Evolutionary conservation across 2,113 vertebrate species (phyloP).

Genomic region (Pongo abelii): DNA sequence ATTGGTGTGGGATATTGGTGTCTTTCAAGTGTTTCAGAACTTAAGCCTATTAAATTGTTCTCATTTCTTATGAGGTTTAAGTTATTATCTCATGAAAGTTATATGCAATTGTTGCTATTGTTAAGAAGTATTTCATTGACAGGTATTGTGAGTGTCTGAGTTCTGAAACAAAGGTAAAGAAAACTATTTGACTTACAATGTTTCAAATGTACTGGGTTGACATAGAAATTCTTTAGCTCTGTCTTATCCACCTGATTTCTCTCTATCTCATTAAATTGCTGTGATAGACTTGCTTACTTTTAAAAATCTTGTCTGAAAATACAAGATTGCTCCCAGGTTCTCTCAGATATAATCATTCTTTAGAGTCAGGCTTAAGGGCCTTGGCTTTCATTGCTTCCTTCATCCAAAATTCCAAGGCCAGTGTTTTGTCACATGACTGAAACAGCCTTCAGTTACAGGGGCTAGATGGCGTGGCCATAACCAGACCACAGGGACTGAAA

Average conservation of each 20-base stretch:
- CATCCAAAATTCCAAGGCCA: not conserved
- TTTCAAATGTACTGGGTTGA: not conserved
- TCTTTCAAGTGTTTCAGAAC: not conserved
- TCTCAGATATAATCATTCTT: not conserved
- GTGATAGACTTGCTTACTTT: not conserved
- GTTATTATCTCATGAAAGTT: constrained; percentile 44
- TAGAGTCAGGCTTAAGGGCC: not conserved
- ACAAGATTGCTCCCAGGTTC: not conserved
- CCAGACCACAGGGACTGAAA: not conserved
- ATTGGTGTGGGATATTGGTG: constrained; percentile 40
- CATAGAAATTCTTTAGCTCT: not conserved
- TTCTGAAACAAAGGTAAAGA: constrained; percentile 9
- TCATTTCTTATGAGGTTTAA: constrained; percentile 32
- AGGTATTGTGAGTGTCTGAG: not conserved
- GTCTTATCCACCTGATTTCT: not conserved
- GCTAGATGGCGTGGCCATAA: not conserved
- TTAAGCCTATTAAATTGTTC: constrained; percentile 55
- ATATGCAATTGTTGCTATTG: constrained; percentile 52
- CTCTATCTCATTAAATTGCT: not conserved
- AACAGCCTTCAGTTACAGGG: not conserved
- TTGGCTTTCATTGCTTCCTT: not conserved
- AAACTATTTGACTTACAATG: not conserved
- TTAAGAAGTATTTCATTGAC: not conserved
- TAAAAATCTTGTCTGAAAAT: not conserved
- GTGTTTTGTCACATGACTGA: not conserved